phyloP scores from a whole-genome alignment of 1,140 invertebrate genomes.

The Lasioglossum baleicum region DNA sequence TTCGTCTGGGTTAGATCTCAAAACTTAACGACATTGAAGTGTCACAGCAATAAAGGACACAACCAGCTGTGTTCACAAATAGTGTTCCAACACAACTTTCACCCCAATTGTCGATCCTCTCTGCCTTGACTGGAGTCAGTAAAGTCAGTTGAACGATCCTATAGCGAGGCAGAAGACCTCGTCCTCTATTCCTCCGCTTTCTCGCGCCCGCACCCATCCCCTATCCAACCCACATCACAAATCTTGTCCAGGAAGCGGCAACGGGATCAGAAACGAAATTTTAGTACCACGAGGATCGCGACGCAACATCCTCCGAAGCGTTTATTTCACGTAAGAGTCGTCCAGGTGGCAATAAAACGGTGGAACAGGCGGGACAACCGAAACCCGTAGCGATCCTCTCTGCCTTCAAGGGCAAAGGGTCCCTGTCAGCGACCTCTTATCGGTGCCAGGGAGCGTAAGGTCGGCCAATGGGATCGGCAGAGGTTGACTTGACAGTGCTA shows the following conservation, averaged over 20 bases:
- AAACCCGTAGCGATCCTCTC: slow-evolving; percentile 14
- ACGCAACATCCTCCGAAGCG: background rate
- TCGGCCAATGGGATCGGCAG: slow-evolving; percentile 41
- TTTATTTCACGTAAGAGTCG: slow-evolving; percentile 19
- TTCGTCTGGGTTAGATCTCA: too few species aligned
- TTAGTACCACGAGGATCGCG: background rate
- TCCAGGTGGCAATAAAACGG: slow-evolving; percentile 1
- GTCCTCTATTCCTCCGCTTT: too few species aligned
- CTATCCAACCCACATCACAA: background rate
- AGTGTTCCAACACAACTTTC: too few species aligned
- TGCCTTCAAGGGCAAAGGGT: slow-evolving; percentile 6
- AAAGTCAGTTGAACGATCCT: too few species aligned
- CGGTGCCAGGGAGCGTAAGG: slow-evolving; percentile 48
- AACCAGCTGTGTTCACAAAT: too few species aligned
- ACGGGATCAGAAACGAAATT: slow-evolving; percentile 19
- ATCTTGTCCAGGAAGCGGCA: background rate
- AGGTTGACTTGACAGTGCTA: slow-evolving; percentile 40
- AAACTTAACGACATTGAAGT: too few species aligned
- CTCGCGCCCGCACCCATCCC: too few species aligned
- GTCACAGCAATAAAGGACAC: too few species aligned
- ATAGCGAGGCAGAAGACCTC: too few species aligned
- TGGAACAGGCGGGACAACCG: slow-evolving; percentile 7
- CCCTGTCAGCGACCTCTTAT: slow-evolving; percentile 54
- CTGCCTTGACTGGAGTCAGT: too few species aligned
- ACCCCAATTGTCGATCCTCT: too few species aligned